Evolutionary conservation across 2,113 vertebrate genomes (phyloP).

Genomic region (Pseudois nayaur): DNA sequence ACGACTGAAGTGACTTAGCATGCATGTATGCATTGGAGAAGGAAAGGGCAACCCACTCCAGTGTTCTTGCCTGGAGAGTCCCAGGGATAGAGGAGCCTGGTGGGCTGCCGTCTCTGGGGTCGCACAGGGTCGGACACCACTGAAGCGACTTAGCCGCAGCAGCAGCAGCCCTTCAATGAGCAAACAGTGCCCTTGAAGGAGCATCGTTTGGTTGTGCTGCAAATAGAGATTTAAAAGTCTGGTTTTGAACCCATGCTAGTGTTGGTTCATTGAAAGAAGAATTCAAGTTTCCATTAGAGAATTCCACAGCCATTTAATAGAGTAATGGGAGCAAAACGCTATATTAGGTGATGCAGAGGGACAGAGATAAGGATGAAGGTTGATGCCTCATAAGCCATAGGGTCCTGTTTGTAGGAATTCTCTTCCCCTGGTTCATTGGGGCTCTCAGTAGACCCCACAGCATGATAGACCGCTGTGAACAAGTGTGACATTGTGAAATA

Average conservation of each 20-base stretch:
- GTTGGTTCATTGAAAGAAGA: not conserved
- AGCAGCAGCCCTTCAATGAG: not conserved
- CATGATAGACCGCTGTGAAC: not conserved
- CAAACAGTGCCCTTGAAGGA: not conserved
- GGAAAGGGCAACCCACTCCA: not conserved
- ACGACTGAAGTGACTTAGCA: fast-evolving
- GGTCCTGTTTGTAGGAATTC: not conserved
- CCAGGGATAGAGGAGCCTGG: not conserved
- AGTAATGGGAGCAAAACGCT: not conserved
- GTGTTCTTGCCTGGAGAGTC: not conserved
- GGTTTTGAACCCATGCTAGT: not conserved
- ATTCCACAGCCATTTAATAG: not conserved
- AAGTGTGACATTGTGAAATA: not conserved
- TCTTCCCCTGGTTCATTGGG: not conserved
- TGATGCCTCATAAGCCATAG: not conserved
- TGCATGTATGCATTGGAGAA: not conserved
- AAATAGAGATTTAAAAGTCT: not conserved
- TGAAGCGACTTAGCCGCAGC: not conserved
- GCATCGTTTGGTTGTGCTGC: not conserved
- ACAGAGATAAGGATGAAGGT: not conserved
- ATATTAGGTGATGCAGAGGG: not conserved
- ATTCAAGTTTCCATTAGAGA: not conserved
- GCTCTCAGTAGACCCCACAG: not conserved
- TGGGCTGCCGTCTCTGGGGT: not conserved
- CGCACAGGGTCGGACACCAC: fast-evolving